Percentiles rank a stretch among this genome's conserved stretches.
Conservation (phyloP, 2,797 vertebrate genomes). For the Enteromius radiatus region DNA sequence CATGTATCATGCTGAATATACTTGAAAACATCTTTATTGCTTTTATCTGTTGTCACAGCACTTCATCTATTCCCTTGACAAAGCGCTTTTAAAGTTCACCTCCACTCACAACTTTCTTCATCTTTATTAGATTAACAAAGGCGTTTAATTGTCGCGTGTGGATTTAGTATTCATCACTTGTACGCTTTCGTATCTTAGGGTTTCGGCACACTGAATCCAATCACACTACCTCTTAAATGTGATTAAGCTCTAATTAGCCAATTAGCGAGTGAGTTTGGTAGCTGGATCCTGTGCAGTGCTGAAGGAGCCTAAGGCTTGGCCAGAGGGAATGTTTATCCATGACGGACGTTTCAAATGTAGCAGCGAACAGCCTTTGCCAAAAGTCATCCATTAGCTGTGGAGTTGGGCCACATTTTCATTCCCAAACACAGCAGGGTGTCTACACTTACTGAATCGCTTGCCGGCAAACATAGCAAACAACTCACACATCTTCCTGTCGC, state of each 20-base stretch:
- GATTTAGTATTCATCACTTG: slow-evolving; percentile 52
- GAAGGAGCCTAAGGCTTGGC: slow-evolving; percentile 39
- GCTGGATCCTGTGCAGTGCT: slow-evolving; percentile 55
- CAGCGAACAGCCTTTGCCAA: slow-evolving; percentile 46
- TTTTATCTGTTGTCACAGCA: not conserved
- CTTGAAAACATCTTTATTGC: not conserved
- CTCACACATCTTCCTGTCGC: slow-evolving; percentile 13
- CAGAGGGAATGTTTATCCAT: slow-evolving; percentile 55
- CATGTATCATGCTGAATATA: not conserved
- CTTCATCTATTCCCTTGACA: not conserved
- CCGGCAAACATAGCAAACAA: not conserved
- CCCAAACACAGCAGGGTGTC: slow-evolving; percentile 41
- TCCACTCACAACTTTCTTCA: slow-evolving; percentile 21
- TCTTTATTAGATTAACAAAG: slow-evolving; percentile 54
- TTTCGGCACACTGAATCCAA: slow-evolving; percentile 53
- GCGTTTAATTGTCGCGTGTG: slow-evolving; percentile 44
- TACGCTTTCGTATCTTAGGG: slow-evolving; percentile 33
- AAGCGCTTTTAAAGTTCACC: slow-evolving; percentile 27
- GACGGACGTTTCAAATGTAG: slow-evolving; percentile 37
- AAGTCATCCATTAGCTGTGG: slow-evolving; percentile 44
- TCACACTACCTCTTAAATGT: slow-evolving; percentile 57
- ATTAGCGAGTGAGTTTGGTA: slow-evolving; percentile 57
- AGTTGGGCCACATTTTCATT: slow-evolving; percentile 35
- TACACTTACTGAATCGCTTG: slow-evolving; percentile 34
- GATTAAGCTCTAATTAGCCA: slow-evolving; percentile 61